Evolutionary conservation across 2,113 vertebrate genomes (phyloP), one percentile per base, ranked within the genome.

Genomic region (Hoplias malabaricus): DNA sequence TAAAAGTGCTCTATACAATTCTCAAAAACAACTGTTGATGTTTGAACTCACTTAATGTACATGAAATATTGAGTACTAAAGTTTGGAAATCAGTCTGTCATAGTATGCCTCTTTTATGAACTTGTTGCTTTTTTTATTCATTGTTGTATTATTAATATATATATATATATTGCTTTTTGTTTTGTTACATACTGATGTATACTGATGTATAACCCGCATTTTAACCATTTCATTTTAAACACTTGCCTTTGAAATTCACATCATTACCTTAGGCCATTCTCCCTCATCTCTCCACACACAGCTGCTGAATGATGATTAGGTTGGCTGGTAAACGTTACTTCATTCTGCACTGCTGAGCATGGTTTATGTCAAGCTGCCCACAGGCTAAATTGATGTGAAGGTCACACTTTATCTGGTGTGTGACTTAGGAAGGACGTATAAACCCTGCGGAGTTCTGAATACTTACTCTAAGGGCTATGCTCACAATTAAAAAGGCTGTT

Each of bases 391-490:
- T 5, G 46, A 78, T 3, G 34, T 42, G 8, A 71, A 42, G 43
- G 36, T 65, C 46, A 66, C 29, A 5, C 67, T 70, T 31, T 66
- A 33, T 63, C 62, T 71, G 33, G 25, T 71, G 68, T 7, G 38
- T 56, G 68, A 63, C 27, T 23, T 34, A 50, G 8, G 13, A 25
- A 5, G 25, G 42, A 53, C 34, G 36, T 40, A 16, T 54, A 16
- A n/a, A n/a, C n/a, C n/a, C n/a, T 11, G 2, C 13, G 34, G 31
- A 11, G 29, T 38, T 56, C 7, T 2, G 56, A 71, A 56, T 69
- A 53, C 31, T 34, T 12, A 54, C 16, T 34, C 21, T 40, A 9
- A 62, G 31, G 16, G 31, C 16, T 10, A 19, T 19, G n/a, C 16
- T 16, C 16, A 16, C 27, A 61, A 3, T 9, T 13, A 11, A 27